Evolutionary conservation across 92 coral and sea anemone species (phyloP).

Genomic region (Parazoanthus swiftii): DNA sequence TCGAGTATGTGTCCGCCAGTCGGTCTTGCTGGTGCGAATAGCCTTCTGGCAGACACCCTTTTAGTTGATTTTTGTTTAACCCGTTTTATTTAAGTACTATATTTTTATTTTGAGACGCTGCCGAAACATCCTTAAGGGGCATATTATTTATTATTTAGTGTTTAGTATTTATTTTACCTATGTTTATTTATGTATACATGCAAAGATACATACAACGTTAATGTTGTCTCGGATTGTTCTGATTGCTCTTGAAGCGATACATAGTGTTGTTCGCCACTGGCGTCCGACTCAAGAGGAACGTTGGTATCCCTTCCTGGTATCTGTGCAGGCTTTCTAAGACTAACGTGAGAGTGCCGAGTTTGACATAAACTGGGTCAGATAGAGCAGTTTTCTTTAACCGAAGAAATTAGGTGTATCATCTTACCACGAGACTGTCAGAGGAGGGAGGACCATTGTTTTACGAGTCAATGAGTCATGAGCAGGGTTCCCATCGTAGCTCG

Average conservation of each 20-base stretch:
- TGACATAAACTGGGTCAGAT: not conserved
- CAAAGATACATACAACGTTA: constrained; percentile 33
- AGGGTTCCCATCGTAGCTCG: too few relatives aligned
- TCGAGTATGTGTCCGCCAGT: too few relatives aligned
- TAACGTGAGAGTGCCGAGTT: constrained; percentile 12
- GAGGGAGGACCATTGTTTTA: too few relatives aligned
- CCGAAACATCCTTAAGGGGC: too few relatives aligned
- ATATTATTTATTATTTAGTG: not conserved
- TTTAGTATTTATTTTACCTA: not conserved
- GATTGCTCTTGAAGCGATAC: constrained; percentile 6
- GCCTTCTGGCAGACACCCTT: too few relatives aligned
- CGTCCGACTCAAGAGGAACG: not conserved
- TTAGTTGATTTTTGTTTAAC: too few relatives aligned
- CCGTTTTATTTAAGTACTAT: not conserved
- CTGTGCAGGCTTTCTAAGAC: constrained; percentile 11
- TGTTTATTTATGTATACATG: constrained; percentile 1
- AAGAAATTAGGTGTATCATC: not conserved
- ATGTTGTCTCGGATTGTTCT: constrained; percentile 7
- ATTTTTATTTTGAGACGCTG: not conserved
- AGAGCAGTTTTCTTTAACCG: not conserved
- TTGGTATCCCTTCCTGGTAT: constrained; percentile 12
- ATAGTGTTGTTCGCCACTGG: not conserved
- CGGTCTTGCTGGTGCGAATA: not conserved
- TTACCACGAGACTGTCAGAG: not conserved
- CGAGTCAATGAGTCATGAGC: not conserved